Evolutionary conservation across 1,140 invertebrate species (phyloP), one percentile per base, ranked within the genome.

Genomic region (Chelonus insularis): DNA sequence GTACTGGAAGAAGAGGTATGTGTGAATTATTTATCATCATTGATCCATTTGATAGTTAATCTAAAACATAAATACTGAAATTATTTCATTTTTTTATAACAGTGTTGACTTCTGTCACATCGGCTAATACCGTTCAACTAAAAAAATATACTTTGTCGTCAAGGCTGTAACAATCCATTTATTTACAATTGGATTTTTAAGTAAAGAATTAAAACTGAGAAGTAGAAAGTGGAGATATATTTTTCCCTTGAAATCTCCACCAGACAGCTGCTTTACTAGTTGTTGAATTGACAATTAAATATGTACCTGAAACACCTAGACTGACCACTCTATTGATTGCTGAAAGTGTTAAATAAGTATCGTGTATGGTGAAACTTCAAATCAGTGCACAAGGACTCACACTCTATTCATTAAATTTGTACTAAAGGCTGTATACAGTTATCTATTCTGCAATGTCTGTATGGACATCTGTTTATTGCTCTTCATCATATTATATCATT

Each of bases 151-250:
- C n/a, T n/a, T n/a, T n/a, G n/a, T 94, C 70, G 86, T 93, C 32
- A 81, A 85, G 72, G 79, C 84, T 21, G 83, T 86, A 9, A 87
- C 86, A 0, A 76, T 87, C 16, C 86, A 89, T 74, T 78, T 91
- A 54, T 87, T 91, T 65, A 69, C 91, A 87, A 88, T 93, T 76
- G 89, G 91, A 45, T 93, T 91, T 78, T 78, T 92, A 0, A 89
- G 86, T 72, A 77, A 84, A 64, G 81, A 85, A 88, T 59, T 80
- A 94, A 16, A 91, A 93, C 79, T 94, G 91, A 88, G 86, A 86
- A 55, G 82, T 86, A 34, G 82, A 84, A 25, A 76, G 81, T 60
- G 79, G 79, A 0, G 73, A 82, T 29, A 76, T 89, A 4, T 85
- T 84, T 69, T 72, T 91, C 47, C 83, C 86, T 0, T 82, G 86